These are phyloP conservation scores for Andrena bucephala DNA, from an alignment of 2,888 invertebrate genomes.

Conservation along the genomic window DNA sequence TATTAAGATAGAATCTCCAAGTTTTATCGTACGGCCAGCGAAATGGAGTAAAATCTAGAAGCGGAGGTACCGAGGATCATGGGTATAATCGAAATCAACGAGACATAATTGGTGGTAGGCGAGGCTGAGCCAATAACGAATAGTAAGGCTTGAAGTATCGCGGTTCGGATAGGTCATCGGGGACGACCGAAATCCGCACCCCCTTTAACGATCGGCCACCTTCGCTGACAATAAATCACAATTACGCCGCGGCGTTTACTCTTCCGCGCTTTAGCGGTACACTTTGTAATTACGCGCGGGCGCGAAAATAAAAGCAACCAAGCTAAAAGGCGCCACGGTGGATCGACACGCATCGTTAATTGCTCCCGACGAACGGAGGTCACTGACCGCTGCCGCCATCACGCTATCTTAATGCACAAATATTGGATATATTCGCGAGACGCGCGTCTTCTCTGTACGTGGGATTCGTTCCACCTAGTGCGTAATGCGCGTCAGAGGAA, in stretches of 20 bases:
- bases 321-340: slow-evolving; percentile 34
- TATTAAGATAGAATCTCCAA: too few relatives aligned
- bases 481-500: background rate
- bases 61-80: background rate
- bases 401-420: slow-evolving; percentile 54
- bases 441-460: slow-evolving; percentile 15
- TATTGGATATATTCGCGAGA: slow-evolving; percentile 28
- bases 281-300: slow-evolving; percentile 40
- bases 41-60: too few relatives aligned
- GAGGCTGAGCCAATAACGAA: too few relatives aligned
- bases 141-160: background rate
- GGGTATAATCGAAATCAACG: background rate
- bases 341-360: slow-evolving; percentile 68
- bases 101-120: slow-evolving; percentile 6
- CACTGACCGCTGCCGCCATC: slow-evolving; percentile 48
- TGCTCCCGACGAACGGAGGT: slow-evolving; percentile 52
- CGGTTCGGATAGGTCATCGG: background rate
- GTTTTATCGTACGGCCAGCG: too few relatives aligned
- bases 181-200: background rate
- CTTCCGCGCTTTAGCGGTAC: slow-evolving; percentile 38
- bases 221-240: slow-evolving; percentile 32
- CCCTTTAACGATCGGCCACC: slow-evolving; percentile 1
- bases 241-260: slow-evolving; percentile 36
- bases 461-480: background rate
- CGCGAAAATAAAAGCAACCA: slow-evolving; percentile 55